Evolutionary conservation across 1,140 invertebrate species (phyloP).

Genomic region (Cataglyphis hispanica): DNA sequence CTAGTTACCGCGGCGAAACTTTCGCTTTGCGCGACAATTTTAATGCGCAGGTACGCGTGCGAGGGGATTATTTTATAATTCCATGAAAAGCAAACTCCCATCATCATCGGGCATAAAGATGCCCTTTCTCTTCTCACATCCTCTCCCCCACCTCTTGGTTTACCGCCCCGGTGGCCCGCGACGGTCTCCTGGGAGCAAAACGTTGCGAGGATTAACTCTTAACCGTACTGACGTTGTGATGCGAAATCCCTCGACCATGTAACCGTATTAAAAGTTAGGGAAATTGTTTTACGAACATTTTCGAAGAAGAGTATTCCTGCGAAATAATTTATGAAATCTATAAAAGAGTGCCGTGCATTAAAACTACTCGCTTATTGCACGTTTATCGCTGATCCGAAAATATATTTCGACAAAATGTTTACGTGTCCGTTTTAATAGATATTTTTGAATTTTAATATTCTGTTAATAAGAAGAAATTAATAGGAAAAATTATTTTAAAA

Average conservation of each 20-base stretch:
- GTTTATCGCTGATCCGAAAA: background rate
- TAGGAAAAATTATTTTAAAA: too few species aligned
- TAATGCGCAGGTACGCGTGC: background rate
- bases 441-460: background rate
- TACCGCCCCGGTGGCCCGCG: background rate
- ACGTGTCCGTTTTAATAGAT: background rate
- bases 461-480: too few species aligned
- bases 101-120: slow-evolving; percentile 49
- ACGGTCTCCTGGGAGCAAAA: background rate
- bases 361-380: too few species aligned
- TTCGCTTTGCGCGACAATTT: slow-evolving; percentile 8
- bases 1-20: slow-evolving; percentile 21
- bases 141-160: background rate
- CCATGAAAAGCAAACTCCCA: slow-evolving; percentile 35
- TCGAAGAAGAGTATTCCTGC: background rate
- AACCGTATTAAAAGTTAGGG: slow-evolving; percentile 13
- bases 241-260: slow-evolving; percentile 31
- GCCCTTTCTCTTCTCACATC: background rate
- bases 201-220: slow-evolving; percentile 40
- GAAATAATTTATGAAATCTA: slow-evolving; percentile 11
- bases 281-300: slow-evolving; percentile 11
- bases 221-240: slow-evolving; percentile 15
- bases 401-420: background rate
- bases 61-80: slow-evolving; percentile 32
- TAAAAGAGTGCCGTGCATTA: background rate